A percentile compares a stretch with the other conserved stretches of the same genome.
Conservation (phyloP, 2,888 invertebrate species). For the Oscheius sp. region DNA sequence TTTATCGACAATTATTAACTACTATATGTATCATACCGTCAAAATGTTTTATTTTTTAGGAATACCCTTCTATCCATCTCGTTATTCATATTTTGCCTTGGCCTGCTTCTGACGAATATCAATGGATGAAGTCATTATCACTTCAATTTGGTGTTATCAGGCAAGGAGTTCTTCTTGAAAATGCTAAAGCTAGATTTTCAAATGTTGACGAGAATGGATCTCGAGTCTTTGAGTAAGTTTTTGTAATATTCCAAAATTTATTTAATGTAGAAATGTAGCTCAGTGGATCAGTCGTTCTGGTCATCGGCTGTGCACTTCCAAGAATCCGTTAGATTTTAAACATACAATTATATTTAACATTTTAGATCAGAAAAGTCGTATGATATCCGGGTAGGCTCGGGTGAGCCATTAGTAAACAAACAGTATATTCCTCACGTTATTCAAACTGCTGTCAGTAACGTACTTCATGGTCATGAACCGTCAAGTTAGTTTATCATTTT, state of each 20-base stretch:
- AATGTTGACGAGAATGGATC: conserved; percentile 12
- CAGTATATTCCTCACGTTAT: conserved; percentile 45
- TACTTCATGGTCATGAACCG: conserved; percentile 38
- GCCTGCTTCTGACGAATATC: conserved; percentile 57
- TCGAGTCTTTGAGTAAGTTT: conserved; percentile 29
- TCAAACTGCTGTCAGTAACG: conserved; percentile 41
- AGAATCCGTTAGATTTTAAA: background rate
- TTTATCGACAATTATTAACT: background rate
- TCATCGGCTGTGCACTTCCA: conserved; percentile 14
- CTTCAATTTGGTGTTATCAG: conserved; percentile 55
- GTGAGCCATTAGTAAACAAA: conserved; percentile 26
- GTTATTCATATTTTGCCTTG: conserved; percentile 65
- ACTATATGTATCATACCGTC: background rate
- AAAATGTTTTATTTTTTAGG: conserved; percentile 28
- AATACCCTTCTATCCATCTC: conserved; percentile 52
- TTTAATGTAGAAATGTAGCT: conserved; percentile 28
- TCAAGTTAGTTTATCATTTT: conserved; percentile 15
- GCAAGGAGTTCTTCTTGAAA: conserved; percentile 65
- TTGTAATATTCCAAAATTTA: background rate
- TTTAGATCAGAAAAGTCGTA: too few species aligned
- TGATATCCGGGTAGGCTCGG: conserved; percentile 29
- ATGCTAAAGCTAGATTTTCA: conserved; percentile 27
- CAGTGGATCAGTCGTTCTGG: conserved; percentile 30
- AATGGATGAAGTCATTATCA: conserved; percentile 58
- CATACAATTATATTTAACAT: conserved; percentile 4